Percentiles rank a stretch among this genome's conserved stretches.
Evolutionary conservation across 2,113 vertebrate species (phyloP).

Genomic region (Neotragus moschatus): DNA sequence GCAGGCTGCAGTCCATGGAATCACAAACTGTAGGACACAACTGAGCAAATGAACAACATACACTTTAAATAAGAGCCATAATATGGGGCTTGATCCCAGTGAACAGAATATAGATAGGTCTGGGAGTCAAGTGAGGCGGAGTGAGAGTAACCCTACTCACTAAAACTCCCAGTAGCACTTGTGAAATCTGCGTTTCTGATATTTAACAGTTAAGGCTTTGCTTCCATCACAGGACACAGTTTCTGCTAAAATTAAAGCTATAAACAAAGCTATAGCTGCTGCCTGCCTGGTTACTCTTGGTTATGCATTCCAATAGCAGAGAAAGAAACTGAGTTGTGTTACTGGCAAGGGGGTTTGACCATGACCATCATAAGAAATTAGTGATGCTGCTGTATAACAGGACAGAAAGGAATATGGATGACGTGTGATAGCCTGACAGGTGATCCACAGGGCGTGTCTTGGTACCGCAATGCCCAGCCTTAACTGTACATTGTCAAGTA

Average conservation of each 20-base stretch:
- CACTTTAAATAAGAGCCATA: neutral
- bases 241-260: conserved; percentile 24
- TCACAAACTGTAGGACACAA: neutral
- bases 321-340: neutral
- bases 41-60: neutral
- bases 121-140: neutral
- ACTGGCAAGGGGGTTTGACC: neutral
- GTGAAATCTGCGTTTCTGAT: neutral
- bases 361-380: neutral
- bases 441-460: neutral
- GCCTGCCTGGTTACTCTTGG: neutral
- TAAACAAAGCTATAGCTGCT: neutral
- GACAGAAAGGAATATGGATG: neutral
- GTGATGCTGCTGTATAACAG: too few relatives aligned
- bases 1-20: neutral
- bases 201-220: neutral
- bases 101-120: neutral
- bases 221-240: neutral
- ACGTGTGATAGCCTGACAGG: neutral
- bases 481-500: neutral
- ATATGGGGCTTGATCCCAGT: neutral
- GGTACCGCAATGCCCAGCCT: neutral
- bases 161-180: neutral
- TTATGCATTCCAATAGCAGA: neutral
- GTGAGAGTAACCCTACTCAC: neutral